Evolutionary conservation across 2,113 vertebrate species (phyloP).

Genomic region (Probosciger aterrimus): DNA sequence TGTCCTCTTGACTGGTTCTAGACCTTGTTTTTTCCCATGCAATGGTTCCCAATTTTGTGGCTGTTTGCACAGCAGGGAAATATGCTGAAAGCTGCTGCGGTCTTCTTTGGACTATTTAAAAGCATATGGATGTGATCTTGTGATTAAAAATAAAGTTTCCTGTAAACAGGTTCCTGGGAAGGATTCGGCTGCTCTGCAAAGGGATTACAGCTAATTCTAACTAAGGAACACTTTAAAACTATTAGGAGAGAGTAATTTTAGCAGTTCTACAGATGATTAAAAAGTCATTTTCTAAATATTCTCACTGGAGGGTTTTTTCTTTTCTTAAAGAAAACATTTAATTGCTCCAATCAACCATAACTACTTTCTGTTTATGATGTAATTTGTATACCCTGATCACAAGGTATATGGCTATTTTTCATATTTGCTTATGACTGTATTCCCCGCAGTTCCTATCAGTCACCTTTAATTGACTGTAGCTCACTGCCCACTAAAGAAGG

Average conservation of each 20-base stretch:
- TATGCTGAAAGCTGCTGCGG: neutral
- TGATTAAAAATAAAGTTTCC: constrained; percentile 66
- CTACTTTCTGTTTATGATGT: constrained; percentile 82
- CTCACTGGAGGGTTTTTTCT: constrained; percentile 84
- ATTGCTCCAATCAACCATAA: constrained; percentile 93
- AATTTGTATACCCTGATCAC: constrained; percentile 83
- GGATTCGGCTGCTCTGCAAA: constrained; percentile 10
- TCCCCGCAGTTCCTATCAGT: constrained; percentile 78
- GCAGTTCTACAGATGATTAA: constrained; percentile 90
- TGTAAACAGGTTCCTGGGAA: constrained; percentile 64
- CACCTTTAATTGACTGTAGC: constrained; percentile 82
- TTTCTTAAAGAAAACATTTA: constrained; percentile 87
- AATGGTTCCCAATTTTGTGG: neutral
- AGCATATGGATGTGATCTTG: neutral
- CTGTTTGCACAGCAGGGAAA: neutral
- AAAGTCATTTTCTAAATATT: constrained; percentile 98
- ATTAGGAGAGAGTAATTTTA: constrained; percentile 84
- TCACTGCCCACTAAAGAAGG: constrained; percentile 74
- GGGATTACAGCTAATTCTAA: constrained; percentile 70
- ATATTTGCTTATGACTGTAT: constrained; percentile 81
- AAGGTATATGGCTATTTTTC: constrained; percentile 82
- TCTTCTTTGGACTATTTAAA: neutral
- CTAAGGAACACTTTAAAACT: constrained; percentile 81
- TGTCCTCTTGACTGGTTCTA: neutral
- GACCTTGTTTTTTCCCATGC: neutral